A percentile compares a stretch with the other conserved stretches of the same genome.
phyloP scores from a whole-genome alignment of 2,888 invertebrate species.

The Epistrophe grossulariae region DNA sequence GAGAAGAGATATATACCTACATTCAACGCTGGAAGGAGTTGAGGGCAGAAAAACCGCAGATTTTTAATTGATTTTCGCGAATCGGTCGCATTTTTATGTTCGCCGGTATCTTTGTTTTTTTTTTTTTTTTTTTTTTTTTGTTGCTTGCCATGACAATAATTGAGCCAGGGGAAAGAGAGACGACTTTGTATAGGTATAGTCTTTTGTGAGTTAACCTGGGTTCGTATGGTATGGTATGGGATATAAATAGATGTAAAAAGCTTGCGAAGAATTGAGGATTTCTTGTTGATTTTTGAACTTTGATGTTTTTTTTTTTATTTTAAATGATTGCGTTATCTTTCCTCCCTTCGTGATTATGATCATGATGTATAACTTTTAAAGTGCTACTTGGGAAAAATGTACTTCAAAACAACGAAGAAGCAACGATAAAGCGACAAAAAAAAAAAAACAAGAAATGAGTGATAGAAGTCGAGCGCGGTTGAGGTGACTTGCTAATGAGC shows the following conservation, averaged over 20 bases:
- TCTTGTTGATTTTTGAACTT: slow-evolving; percentile 48
- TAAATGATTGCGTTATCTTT: slow-evolving; percentile 15
- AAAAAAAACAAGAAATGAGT: slow-evolving; percentile 52
- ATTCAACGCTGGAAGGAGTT: background rate
- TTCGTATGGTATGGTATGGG: background rate
- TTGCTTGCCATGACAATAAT: background rate
- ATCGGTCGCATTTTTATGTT: slow-evolving; percentile 58
- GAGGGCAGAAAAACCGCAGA: slow-evolving; percentile 44
- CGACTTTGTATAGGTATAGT: background rate
- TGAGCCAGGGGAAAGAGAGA: background rate
- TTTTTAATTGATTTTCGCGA: slow-evolving; percentile 72
- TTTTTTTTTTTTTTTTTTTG: slow-evolving; percentile 25
- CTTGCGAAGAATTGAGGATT: slow-evolving; percentile 50
- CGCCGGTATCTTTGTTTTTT: slow-evolving; percentile 7
- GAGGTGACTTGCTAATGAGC: slow-evolving; percentile 71
- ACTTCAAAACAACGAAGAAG: slow-evolving; percentile 6
- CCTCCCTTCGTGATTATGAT: slow-evolving; percentile 24
- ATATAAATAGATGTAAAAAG: slow-evolving; percentile 55
- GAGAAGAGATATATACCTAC: background rate
- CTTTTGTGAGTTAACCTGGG: background rate
- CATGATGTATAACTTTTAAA: slow-evolving; percentile 42
- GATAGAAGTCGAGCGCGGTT: slow-evolving; percentile 67
- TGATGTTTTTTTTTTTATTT: slow-evolving; percentile 6
- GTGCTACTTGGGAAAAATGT: slow-evolving; percentile 37
- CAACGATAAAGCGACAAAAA: background rate